These are phyloP conservation scores for Watsonalla cultraria DNA, from an alignment of 2,888 invertebrate genomes.

Conservation along the genomic window DNA sequence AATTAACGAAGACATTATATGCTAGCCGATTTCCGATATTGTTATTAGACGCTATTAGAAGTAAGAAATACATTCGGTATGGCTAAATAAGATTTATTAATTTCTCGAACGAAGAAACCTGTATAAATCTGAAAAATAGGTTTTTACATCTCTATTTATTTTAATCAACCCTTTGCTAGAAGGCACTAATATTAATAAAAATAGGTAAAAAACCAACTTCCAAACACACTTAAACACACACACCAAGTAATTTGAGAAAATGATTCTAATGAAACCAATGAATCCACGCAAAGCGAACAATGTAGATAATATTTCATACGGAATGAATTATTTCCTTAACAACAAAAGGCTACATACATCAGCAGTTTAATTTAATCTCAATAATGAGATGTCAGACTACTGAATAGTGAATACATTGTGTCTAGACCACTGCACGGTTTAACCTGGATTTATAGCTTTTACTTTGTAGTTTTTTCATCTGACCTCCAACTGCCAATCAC, in stretches of 20 bases:
- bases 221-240: no score
- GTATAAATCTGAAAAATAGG: no score
- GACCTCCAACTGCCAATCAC: slow-evolving; percentile 50
- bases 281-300: background rate
- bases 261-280: background rate
- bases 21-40: no score
- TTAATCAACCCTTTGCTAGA: no score
- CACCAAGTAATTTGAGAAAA: background rate
- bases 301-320: background rate
- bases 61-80: no score
- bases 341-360: background rate
- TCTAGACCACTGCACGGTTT: slow-evolving; percentile 28
- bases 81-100: no score
- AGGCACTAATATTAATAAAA: no score
- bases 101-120: no score
- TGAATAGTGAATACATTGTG: slow-evolving; percentile 11
- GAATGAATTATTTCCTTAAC: background rate
- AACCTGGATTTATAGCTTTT: slow-evolving; percentile 38
- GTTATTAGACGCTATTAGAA: no score
- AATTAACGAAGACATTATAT: no score
- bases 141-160: no score
- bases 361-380: slow-evolving; percentile 1
- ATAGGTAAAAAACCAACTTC: no score
- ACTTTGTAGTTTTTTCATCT: slow-evolving; percentile 23
- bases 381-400: slow-evolving; percentile 8